Base-by-base conservation (phyloP, 2,113 vertebrate genomes). In the Pseudopodoces humilis region DNA sequence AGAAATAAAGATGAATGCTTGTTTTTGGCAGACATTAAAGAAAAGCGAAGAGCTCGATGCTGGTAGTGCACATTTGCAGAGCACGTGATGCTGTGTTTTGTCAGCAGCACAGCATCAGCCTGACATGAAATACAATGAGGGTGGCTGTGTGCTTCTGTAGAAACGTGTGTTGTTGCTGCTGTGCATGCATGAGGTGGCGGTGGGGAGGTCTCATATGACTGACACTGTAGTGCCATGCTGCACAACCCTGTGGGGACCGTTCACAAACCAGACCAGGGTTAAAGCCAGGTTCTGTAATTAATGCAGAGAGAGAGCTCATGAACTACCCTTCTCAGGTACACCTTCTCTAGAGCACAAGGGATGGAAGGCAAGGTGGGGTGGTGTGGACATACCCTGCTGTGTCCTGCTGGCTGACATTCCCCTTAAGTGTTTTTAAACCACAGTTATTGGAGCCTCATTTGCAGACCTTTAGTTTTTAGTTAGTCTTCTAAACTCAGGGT, bases 41-140 rank as follows among this genome's bases (percentile, higher is more conserved):
- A 64, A 82, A 65, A 46, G 28, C 58, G 64, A 77, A 58, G 65
- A 65, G 67, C 71, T 86, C 0, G 1, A 19, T 0, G 6, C 27
- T 31, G 52, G 17, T 52, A 70, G 39, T 0, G 1, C 72, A 62
- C 18, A 9, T 62, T 81, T 92, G 28, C 50, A 69, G 86, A 62
- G 37, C 55, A 46, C 0, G 0, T 30, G 50, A 49, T 55, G 14
- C 67, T 87, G 6, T 72, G 31, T 85, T 92, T 82, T 70, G 33
- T 70, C 72, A 86, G 50, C 37, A 67, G 72, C 1, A 3, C 0
- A 0, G 27, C 0, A 0, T 74, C 63, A 81, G 43, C 33, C 21
- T 67, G 33, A 24, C 4, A 9, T 62, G 62, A 59, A 67, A 63
- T 15, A 35, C 22, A 52, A 3, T 19, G 76, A 70, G 16, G 14